Conservation (phyloP, 2,113 vertebrate genomes). For the Bubo scandiacus region DNA sequence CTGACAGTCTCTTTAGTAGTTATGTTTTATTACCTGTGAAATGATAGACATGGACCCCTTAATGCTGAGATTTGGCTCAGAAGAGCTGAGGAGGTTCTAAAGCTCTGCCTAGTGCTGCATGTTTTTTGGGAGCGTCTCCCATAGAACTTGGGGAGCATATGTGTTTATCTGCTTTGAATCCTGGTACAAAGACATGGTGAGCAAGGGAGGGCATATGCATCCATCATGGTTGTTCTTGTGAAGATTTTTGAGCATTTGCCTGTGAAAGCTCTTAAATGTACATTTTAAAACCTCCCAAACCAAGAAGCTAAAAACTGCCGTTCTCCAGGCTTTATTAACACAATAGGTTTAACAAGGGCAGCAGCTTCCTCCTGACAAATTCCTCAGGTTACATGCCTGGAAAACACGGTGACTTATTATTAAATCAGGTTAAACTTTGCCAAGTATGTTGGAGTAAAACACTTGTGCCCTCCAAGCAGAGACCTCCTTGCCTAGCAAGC, state of each 20-base stretch:
- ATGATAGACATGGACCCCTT: background rate
- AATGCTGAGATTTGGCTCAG: background rate
- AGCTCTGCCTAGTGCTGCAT: background rate
- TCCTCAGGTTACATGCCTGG: background rate
- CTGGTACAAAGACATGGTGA: background rate
- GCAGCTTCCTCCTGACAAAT: background rate
- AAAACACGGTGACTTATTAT: background rate
- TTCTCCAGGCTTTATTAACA: background rate
- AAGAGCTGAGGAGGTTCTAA: background rate
- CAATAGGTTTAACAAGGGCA: background rate
- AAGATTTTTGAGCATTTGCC: background rate
- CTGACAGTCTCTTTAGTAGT: background rate
- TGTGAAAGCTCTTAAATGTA: background rate
- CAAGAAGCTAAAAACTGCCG: background rate
- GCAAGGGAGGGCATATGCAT: background rate
- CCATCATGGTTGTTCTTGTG: background rate
- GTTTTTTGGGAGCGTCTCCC: background rate
- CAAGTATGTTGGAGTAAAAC: background rate
- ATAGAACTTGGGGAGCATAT: accelerated
- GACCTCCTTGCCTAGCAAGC: background rate
- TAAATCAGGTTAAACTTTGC: background rate
- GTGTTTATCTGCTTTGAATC: background rate
- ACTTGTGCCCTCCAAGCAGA: background rate
- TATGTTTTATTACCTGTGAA: background rate
- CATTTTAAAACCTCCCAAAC: background rate